These are phyloP conservation scores for Heteromormyrus szaboi DNA, from an alignment of 2,797 vertebrate genomes.

Conservation along the genomic window DNA sequence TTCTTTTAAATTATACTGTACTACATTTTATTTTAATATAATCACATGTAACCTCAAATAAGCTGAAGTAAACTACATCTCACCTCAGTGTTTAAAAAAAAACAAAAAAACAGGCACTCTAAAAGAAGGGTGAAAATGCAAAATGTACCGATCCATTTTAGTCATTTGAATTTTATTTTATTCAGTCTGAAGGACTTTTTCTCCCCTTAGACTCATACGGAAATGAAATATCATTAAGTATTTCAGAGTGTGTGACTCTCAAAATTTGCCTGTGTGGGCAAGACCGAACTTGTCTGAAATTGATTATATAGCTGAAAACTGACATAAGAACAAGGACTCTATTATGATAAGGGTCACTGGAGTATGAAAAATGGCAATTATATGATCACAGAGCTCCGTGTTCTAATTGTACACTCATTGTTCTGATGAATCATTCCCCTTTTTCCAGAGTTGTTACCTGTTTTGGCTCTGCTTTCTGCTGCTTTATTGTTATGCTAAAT, in stretches of 20 bases:
- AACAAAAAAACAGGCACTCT: not conserved
- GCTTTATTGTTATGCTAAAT: not conserved
- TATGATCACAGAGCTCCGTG: not conserved
- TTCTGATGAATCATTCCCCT: not conserved
- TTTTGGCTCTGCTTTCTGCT: not conserved
- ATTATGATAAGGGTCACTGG: slow-evolving; percentile 1
- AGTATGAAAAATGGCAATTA: slow-evolving; percentile 6
- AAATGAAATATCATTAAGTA: slow-evolving; percentile 6
- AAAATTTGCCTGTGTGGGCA: slow-evolving; percentile 2
- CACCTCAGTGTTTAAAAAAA: not conserved
- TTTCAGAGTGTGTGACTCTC: not conserved
- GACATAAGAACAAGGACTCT: slow-evolving; percentile 1
- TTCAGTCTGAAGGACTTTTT: not conserved
- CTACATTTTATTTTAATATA: not conserved
- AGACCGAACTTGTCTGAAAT: not conserved
- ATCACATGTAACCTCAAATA: not conserved
- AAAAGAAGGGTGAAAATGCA: not conserved
- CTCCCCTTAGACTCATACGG: not conserved
- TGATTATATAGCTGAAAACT: slow-evolving; percentile 4
- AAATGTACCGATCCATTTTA: not conserved
- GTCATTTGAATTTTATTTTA: not conserved
- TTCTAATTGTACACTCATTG: not conserved
- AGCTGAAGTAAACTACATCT: not conserved
- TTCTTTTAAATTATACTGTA: not conserved
- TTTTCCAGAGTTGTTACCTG: not conserved